Evolutionary conservation across 2,113 vertebrate species (phyloP).

Genomic region (Dicentrarchus labrax): DNA sequence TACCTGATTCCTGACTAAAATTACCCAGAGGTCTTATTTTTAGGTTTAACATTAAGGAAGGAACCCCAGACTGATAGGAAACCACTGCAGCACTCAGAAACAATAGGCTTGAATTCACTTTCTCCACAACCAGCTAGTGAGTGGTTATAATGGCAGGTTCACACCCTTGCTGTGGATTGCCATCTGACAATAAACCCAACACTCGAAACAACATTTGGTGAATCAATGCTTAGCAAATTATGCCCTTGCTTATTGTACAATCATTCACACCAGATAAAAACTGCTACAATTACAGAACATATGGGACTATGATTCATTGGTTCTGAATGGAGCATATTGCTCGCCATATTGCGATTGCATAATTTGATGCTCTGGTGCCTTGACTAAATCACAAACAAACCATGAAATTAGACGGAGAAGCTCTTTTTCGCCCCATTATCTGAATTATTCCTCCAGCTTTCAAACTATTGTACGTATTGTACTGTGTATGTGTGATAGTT

Average conservation of each 20-base stretch:
- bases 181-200: slow-evolving; percentile 41
- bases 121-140: slow-evolving; percentile 7
- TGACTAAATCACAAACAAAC: slow-evolving; percentile 74
- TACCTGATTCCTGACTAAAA: slow-evolving; percentile 2
- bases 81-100: neutral
- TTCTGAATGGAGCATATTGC: slow-evolving; percentile 72
- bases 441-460: slow-evolving; percentile 33
- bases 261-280: slow-evolving; percentile 64
- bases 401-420: slow-evolving; percentile 69
- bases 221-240: slow-evolving; percentile 60
- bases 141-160: slow-evolving; percentile 3
- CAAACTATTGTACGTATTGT: neutral
- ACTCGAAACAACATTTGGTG: slow-evolving; percentile 46
- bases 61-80: neutral
- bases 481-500: neutral
- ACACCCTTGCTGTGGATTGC: neutral
- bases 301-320: slow-evolving; percentile 64
- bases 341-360: slow-evolving; percentile 73
- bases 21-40: slow-evolving; percentile 36
- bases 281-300: slow-evolving; percentile 65
- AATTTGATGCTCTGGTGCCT: slow-evolving; percentile 70
- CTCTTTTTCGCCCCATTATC: slow-evolving; percentile 55
- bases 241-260: slow-evolving; percentile 53
- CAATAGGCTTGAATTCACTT: slow-evolving; percentile 28
- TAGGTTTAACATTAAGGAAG: neutral